Evolutionary conservation across 2,888 invertebrate species (phyloP).

Genomic region (Rhingia rostrata): DNA sequence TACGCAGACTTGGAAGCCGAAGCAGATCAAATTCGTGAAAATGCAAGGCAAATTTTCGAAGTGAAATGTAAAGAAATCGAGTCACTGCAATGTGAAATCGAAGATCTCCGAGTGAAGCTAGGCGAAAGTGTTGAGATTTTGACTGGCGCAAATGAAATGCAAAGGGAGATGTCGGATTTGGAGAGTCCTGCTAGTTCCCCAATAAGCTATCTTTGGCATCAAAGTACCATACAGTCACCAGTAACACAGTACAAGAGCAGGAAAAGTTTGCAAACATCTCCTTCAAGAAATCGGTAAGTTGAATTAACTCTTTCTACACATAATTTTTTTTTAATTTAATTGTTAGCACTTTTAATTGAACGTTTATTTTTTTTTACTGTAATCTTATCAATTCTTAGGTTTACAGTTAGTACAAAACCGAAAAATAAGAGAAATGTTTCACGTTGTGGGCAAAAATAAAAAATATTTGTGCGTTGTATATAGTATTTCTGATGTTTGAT

Average conservation of each 20-base stretch:
- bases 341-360: background rate
- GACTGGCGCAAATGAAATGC: constrained; percentile 80
- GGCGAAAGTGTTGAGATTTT: constrained; percentile 81
- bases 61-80: constrained; percentile 85
- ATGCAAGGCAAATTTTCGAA: constrained; percentile 84
- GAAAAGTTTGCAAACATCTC: constrained; percentile 28
- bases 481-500: constrained; percentile 5
- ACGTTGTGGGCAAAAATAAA: constrained; percentile 46
- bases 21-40: constrained; percentile 85
- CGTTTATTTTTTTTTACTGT: background rate
- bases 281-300: constrained; percentile 57
- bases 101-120: constrained; percentile 81
- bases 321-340: background rate
- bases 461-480: background rate
- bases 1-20: constrained; percentile 89
- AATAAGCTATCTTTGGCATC: constrained; percentile 83
- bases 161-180: constrained; percentile 76
- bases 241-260: constrained; percentile 67
- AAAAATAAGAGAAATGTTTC: constrained; percentile 21
- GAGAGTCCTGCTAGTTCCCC: constrained; percentile 83
- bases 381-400: constrained; percentile 29
- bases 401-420: background rate
- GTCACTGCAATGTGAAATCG: constrained; percentile 84
- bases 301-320: background rate
- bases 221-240: constrained; percentile 83